Evolutionary conservation across 64 coral and sea anemone species (phyloP), one percentile per base, ranked within the genome.

Genomic region (Platygyra sinensis): DNA sequence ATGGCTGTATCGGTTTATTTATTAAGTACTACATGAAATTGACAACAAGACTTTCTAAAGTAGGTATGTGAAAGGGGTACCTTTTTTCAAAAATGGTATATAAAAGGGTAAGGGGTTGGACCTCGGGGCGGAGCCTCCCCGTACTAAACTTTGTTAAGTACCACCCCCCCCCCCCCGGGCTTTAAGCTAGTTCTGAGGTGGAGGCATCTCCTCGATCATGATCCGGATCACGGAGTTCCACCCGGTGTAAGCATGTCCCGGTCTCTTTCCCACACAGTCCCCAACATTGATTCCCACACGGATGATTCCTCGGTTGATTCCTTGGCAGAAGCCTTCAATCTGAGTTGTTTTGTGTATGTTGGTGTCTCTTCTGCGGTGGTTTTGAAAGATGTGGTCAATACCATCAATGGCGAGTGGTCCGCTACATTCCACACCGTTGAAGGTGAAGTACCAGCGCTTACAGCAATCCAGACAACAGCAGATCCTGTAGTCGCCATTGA

Each of bases 371-470:
- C 14, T 72, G 13, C 80, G 31, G 52, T 33, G 51, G 52, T 60
- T 62, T 30, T 8, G 4, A 17, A n/a, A 0, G 12, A 39, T 42
- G 30, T 39, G 30, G 12, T 17, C 20, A 2, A 86, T 17, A 74
- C 64, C 62, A 55, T 86, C 83, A 73, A 86, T 86, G 10, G 83
- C 64, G 19, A 86, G 67, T 25, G 83, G 83, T 5, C 63, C 63
- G 10, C n/a, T 72, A 13, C 83, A 73, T 49, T 86, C 83, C 0
- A 7, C 36, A 50, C 83, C 42, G 42, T 86, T 72, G 49, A 86
- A 73, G n/a, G 83, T 86, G 38, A 86, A 51, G 36, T 51, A 86
- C 83, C 83, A 86, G 15, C 83, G 60, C 83, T 72, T 73, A 72
- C 83, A 86, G 83, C 83, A 86, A 30, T 51, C 2, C 14, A 72